Evolutionary conservation across 2,888 invertebrate species (phyloP), one percentile per base, ranked within the genome.

Genomic region (Caenorhabditis angaria): DNA sequence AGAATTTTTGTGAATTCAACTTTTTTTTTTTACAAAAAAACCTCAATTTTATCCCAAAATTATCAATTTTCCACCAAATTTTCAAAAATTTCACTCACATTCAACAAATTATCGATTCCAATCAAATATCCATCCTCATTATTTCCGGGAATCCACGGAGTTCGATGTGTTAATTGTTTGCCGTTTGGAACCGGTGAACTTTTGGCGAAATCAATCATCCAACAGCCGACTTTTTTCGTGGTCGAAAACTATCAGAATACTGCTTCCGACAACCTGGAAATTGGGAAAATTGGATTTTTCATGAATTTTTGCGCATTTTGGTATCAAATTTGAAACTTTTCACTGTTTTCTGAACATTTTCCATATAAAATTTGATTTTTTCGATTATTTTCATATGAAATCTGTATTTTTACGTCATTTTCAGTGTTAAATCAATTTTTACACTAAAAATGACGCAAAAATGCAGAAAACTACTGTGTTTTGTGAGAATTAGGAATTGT

Each of bases 141-240:
- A 88, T 97, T 97, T n/a, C 96, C 97, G 80, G 94, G 92, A 70
- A 91, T 88, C 97, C 97, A 97, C 18, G 91, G 90, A 8, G 90
- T 90, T 65, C 94, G 91, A 88, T 97, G 97, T 79, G 92, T 92
- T 20, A 97, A 63, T 28, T 61, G 55, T 24, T 76, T 32, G 12
- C 72, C 77, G 1, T 75, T 71, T 0, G 93, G 92, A 56, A 95
- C 90, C 61, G 91, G 90, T 62, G 93, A 91, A 0, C 95, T 94
- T 55, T 97, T 97, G 57, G 95, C 96, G 88, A 97, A 97, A 88
- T 97, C 97, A 75, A 97, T 97, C 81, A 97, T 90, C 97, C 97
- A 97, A 8, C 93, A 94, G 27, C 95, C 95, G 41, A 93, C 93
- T 84, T 92, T 92, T 70, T 92, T 91, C 68, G 93, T 91, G n/a